Base-by-base conservation (phyloP, 1,140 invertebrate species). In the Octopus sinensis region DNA sequence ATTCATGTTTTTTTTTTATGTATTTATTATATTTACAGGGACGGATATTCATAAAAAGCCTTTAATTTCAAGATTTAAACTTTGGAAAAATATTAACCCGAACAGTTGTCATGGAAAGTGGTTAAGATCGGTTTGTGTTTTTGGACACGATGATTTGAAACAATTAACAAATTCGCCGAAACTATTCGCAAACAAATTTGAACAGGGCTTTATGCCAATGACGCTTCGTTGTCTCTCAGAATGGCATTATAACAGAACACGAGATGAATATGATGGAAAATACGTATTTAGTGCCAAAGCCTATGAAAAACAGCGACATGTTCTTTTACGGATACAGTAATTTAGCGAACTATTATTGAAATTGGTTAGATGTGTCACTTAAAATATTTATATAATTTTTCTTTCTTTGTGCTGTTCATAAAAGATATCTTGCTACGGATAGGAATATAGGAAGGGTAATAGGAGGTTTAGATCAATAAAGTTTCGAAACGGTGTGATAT, bases 161-260 rank as follows among this genome's bases (percentile, higher is more conserved):
- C 6, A 53, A 51, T 23, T 87, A 54, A 80, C 77, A 13, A 78
- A 53, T 17, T 52, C 81, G 17, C 54, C n/a, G 51, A 62, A 85
- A 71, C 79, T 86, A 23, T 81, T 85, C 71, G 83, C 80, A 53
- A 87, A 86, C 81, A 87, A 87, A 80, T 83, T 86, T 79, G 56
- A 84, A 53, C 56, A 80, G 4, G 54, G 80, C 51, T 80, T 71
- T 78, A 78, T 82, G 78, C 82, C 78, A 3, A 13, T 84, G 30
- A 78, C 81, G 0, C 83, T 81, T 53, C 78, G 82, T 56, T 86
- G 85, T 54, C 78, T 86, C 54, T 82, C 83, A 78, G 83, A 84
- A 76, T 84, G 80, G 81, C 77, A 84, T 51, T 83, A 76, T 51
- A 75, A 85, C 9, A 62, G 77, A 56, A 79, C 78, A 43, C 6